Conservation (phyloP, 1,140 invertebrate species). For the Branchinecta lindahli region DNA sequence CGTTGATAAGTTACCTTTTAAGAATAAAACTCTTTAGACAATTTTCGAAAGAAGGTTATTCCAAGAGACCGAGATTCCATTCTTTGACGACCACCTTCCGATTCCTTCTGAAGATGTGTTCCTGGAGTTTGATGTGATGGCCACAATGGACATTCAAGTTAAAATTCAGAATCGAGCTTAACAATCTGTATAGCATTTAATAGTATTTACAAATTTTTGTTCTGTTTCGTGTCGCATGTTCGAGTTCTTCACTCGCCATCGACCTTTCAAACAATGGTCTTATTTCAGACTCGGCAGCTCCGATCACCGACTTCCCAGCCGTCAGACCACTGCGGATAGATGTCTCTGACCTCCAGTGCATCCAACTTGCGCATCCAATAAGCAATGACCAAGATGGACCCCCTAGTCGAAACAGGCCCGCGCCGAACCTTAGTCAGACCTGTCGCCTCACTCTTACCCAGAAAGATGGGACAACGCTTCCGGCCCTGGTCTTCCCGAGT, state of each 20-base stretch:
- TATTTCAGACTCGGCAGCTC: not conserved
- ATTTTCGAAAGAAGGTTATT: no score
- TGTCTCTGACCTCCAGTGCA: not conserved
- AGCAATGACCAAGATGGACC: not conserved
- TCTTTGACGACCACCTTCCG: no score
- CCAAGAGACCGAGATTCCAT: no score
- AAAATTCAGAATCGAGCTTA: not conserved
- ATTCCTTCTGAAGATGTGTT: no score
- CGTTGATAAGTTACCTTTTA: no score
- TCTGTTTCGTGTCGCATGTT: not conserved
- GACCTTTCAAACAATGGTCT: not conserved
- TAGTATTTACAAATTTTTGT: not conserved
- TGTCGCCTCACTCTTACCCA: slow-evolving; percentile 44
- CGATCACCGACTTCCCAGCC: not conserved
- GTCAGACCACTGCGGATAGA: not conserved
- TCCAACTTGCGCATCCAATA: not conserved
- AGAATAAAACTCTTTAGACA: no score
- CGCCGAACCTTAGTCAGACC: slow-evolving; percentile 13
- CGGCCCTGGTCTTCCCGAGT: slow-evolving; percentile 67
- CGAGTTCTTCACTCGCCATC: not conserved
- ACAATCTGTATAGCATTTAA: not conserved
- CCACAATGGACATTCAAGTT: not conserved
- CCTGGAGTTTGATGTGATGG: not conserved
- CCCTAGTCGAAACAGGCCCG: not conserved
- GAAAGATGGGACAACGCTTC: slow-evolving; percentile 53